Evolutionary conservation across 2,797 vertebrate species (phyloP).

Genomic region (Hemibagrus guttatus): DNA sequence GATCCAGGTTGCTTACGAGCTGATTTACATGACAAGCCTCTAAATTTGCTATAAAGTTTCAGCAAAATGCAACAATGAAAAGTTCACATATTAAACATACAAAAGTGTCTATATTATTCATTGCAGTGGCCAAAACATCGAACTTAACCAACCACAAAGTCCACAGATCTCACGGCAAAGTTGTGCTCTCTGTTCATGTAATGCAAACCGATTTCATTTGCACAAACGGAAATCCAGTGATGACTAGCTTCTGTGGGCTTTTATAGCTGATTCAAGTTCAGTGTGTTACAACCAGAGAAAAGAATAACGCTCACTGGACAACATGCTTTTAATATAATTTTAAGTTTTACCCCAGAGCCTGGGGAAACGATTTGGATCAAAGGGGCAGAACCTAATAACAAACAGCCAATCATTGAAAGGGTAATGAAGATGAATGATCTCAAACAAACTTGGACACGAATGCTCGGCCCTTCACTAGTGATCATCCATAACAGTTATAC

Average conservation of each 20-base stretch:
- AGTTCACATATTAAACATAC: background rate
- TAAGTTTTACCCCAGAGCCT: background rate
- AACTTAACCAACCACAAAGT: background rate
- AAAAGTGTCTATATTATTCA: background rate
- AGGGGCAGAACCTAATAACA: background rate
- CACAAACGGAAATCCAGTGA: background rate
- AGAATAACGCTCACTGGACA: background rate
- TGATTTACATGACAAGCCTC: background rate
- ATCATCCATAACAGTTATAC: background rate
- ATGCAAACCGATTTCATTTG: background rate
- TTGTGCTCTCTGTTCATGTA: background rate
- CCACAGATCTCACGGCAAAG: background rate
- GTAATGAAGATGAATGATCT: background rate
- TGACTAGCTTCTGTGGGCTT: background rate
- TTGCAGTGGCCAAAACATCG: background rate
- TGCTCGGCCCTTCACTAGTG: background rate
- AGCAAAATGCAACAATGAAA: background rate
- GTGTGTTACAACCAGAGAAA: background rate
- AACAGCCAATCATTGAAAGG: background rate
- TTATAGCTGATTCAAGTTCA: background rate
- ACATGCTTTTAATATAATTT: background rate
- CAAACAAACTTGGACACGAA: background rate
- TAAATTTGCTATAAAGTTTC: background rate
- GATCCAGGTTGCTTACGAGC: background rate
- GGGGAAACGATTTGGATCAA: background rate